phyloP scores from a whole-genome alignment of 2,797 vertebrate genomes.

The Sebastes cheni region DNA sequence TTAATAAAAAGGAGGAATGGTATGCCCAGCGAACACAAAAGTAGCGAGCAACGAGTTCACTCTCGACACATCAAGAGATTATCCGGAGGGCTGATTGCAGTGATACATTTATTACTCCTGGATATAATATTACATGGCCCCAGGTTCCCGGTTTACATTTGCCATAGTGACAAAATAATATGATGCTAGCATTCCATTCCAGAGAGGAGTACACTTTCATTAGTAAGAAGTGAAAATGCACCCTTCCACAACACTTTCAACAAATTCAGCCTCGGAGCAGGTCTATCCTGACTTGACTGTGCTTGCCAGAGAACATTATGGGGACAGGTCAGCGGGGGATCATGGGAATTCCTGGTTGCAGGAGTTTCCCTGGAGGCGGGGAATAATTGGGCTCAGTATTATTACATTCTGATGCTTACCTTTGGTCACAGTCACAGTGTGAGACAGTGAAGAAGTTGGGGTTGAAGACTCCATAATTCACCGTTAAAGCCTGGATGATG shows the following conservation, averaged over 20 bases:
- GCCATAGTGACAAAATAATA: background rate
- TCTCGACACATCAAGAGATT: constrained; percentile 32
- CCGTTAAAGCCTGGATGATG: constrained; percentile 81
- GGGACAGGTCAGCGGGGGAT: background rate
- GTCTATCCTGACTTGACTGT: constrained; percentile 1
- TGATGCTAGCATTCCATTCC: background rate
- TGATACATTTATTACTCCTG: background rate
- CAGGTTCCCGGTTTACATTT: background rate
- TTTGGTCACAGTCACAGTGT: constrained; percentile 89
- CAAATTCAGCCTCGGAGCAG: background rate
- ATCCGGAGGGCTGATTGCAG: background rate
- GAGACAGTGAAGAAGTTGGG: constrained; percentile 87
- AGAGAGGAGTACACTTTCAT: background rate
- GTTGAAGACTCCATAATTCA: constrained; percentile 88
- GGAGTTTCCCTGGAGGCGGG: constrained; percentile 9
- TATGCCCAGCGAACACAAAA: constrained; percentile 17
- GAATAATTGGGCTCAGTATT: background rate
- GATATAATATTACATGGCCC: background rate
- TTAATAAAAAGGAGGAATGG: constrained; percentile 6
- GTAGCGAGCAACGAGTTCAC: constrained; percentile 13
- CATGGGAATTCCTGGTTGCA: constrained; percentile 12
- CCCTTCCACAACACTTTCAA: background rate
- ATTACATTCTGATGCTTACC: constrained; percentile 60
- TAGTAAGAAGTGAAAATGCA: background rate
- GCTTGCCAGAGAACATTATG: background rate